A percentile compares a stretch with the other conserved stretches of the same genome.
Conservation (phyloP, 2,113 vertebrate species). For the Hyperopisus bebe region DNA sequence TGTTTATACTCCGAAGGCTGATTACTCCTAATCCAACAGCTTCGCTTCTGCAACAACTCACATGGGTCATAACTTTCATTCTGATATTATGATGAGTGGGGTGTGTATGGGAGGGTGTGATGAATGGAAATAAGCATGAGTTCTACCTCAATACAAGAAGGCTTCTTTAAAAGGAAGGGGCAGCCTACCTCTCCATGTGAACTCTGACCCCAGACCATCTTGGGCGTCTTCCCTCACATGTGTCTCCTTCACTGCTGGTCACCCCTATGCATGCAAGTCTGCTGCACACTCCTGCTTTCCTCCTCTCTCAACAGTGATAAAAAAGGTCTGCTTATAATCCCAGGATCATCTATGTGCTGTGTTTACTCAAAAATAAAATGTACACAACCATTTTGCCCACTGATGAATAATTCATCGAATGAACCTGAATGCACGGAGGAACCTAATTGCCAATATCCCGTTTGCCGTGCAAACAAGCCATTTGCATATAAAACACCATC, state of each 20-base stretch:
- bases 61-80: constrained; percentile 16
- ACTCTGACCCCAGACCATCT: background rate
- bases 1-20: constrained; percentile 25
- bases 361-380: constrained; percentile 43
- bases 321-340: constrained; percentile 48
- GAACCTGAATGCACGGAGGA: constrained; percentile 31
- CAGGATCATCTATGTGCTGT: constrained; percentile 48
- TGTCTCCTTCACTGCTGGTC: constrained; percentile 11
- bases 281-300: background rate
- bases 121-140: background rate
- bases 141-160: background rate
- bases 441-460: constrained; percentile 33
- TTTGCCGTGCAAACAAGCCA: constrained; percentile 46
- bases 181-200: background rate
- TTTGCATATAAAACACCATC: constrained; percentile 55
- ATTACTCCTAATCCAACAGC: constrained; percentile 37
- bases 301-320: constrained; percentile 45
- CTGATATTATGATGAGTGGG: background rate
- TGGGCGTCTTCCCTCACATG: background rate
- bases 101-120: background rate
- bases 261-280: constrained; percentile 1
- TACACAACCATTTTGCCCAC: constrained; percentile 45
- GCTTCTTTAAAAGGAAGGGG: background rate
- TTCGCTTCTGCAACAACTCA: constrained; percentile 28
- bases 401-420: constrained; percentile 48